Evolutionary conservation across 2,888 invertebrate species (phyloP), one percentile per base, ranked within the genome.

Genomic region (Meloe dianella): DNA sequence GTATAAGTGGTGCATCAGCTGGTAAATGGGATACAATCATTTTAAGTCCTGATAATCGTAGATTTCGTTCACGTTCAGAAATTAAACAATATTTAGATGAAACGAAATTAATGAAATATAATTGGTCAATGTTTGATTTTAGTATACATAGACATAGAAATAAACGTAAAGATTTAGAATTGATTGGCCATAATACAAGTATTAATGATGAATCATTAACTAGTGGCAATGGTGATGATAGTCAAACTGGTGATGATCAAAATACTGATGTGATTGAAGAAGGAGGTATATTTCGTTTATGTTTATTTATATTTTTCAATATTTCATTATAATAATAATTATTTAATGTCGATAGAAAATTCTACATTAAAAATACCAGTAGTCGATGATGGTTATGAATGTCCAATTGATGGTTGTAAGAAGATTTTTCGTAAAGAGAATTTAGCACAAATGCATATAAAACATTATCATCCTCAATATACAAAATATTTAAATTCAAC

Each of bases 381-480:
- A 71, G 88, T 92, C 60, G 90, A 92, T 61, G 92, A 86, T 69
- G 85, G 85, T 14, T 89, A 85, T 73, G 87, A 86, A 35, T 95
- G 95, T 79, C 94, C 94, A 0, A 91, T 92, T 59, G 91, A 92
- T 69, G 91, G 91, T 1, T 97, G 97, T 80, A 89, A 88, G 61
- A 97, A 97, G 83, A 92, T 91, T 75, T 97, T 96, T 81, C 88
- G 97, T 6, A 96, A 96, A 80, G 95, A 96, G 79, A 95, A 93
- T 70, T 88, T 97, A 60, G 85, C 97, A 9, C 92, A 93, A 84
- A 96, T 96, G 90, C 97, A 97, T 81, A 92, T 97, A 54, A 97
- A 97, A 79, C 96, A 97, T 82, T 97, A 97, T 82, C 97, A 97
- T 83, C 89, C 91, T 1, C 93, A 94, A 72, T 87, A 92, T 66